phyloP scores from a whole-genome alignment of 1,140 invertebrate genomes.

The Portunus trituberculatus region DNA sequence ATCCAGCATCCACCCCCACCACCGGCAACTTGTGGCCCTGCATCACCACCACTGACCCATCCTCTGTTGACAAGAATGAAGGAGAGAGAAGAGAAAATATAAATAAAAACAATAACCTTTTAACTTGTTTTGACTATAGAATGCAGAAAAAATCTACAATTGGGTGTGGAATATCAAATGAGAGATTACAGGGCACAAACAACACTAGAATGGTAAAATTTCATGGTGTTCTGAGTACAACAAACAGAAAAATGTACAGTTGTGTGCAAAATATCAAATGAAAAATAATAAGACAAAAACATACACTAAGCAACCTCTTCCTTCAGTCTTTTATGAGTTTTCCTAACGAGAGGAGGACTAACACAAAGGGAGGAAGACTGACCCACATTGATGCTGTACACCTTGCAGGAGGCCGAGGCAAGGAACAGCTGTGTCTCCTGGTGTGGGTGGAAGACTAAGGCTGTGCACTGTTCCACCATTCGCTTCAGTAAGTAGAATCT shows the following conservation, averaged over 20 bases:
- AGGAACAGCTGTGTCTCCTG: conserved; percentile 58
- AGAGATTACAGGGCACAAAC: no score
- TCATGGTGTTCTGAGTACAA: no score
- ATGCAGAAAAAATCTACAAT: no score
- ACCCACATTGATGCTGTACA: conserved; percentile 69
- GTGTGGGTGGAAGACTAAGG: conserved; percentile 61
- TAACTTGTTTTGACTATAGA: no score
- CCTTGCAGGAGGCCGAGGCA: conserved; percentile 57
- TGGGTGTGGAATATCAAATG: no score
- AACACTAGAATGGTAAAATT: no score
- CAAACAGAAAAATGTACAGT: no score
- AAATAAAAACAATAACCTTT: no score
- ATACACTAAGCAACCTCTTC: no score
- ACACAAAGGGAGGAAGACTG: background rate
- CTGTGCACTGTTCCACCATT: conserved; percentile 53
- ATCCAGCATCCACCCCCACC: conserved; percentile 35
- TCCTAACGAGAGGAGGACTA: background rate
- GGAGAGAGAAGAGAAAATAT: background rate
- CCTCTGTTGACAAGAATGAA: conserved; percentile 31
- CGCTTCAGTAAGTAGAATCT: conserved; percentile 66
- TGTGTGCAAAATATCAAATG: no score
- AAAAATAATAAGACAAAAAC: no score
- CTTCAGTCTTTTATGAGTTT: no score
- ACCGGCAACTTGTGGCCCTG: conserved; percentile 52
- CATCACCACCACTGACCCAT: conserved; percentile 65